Percentiles rank a stretch among this genome's conserved stretches.
Conservation (phyloP, 2,113 vertebrate species). For the Athene cunicularia region DNA sequence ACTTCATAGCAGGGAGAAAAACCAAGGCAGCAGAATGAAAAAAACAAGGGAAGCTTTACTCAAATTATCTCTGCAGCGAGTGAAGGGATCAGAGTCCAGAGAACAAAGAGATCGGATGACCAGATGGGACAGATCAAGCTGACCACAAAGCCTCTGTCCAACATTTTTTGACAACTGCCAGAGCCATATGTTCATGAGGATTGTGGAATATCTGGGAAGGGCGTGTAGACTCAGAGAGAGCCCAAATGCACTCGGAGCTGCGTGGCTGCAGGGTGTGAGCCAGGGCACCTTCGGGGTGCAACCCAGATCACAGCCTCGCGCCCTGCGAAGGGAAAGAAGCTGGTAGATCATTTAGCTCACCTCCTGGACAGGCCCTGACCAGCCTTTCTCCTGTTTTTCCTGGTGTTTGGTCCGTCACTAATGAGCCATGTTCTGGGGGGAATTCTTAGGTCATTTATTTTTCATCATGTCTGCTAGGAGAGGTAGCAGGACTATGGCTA, state of each 20-base stretch:
- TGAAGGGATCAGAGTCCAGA: not conserved
- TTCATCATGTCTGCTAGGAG: conserved; percentile 30
- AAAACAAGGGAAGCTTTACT: conserved; percentile 10
- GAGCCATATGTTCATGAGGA: conserved; percentile 12
- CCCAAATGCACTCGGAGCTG: accelerated
- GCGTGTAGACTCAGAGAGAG: not conserved
- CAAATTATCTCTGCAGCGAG: conserved; percentile 16
- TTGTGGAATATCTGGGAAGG: conserved; percentile 21
- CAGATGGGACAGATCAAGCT: conserved; percentile 60
- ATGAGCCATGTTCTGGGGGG: conserved; percentile 48
- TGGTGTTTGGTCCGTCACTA: conserved; percentile 41
- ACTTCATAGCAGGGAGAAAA: conserved; percentile 22
- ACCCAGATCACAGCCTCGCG: not conserved
- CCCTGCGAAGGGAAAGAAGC: not conserved
- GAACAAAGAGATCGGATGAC: conserved; percentile 38
- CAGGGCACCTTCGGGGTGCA: not conserved
- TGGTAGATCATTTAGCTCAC: conserved; percentile 40
- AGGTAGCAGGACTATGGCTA: not conserved
- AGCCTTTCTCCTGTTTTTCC: not conserved
- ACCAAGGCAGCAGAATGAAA: not conserved
- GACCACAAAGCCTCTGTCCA: conserved; percentile 47
- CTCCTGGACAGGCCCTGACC: not conserved
- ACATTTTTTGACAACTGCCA: conserved; percentile 34
- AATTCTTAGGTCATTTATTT: conserved; percentile 63
- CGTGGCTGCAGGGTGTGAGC: not conserved